Percentiles rank a stretch among this genome's conserved stretches.
Evolutionary conservation across 2,888 invertebrate genomes (phyloP).

Genomic region (Lithophane socia): DNA sequence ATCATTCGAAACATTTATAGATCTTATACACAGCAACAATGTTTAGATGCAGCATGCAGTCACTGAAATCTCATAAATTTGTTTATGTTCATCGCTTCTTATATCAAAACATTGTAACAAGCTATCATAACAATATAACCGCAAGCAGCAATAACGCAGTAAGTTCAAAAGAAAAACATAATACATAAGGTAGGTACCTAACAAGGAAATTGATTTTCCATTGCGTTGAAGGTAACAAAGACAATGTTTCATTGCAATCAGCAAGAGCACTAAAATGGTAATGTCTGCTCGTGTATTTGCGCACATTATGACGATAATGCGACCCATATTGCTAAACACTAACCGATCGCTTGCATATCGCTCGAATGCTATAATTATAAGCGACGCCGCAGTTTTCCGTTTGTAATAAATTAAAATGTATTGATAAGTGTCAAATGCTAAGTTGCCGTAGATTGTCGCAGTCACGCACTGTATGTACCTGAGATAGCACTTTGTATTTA

Average conservation of each 20-base stretch:
- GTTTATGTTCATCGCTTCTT: constrained; percentile 1
- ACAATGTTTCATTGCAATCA: constrained; percentile 64
- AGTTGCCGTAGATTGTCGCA: constrained; percentile 49
- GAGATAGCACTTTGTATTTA: constrained; percentile 7
- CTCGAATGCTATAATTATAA: constrained; percentile 68
- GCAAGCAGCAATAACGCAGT: neutral
- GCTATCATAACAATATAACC: constrained; percentile 11
- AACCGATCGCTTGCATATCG: constrained; percentile 68
- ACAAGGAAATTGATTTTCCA: constrained; percentile 63
- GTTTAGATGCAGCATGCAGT: neutral
- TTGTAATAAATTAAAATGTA: constrained; percentile 71
- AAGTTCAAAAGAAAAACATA: constrained; percentile 30
- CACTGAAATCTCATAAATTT: neutral
- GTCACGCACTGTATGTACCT: constrained; percentile 53
- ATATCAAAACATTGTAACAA: constrained; percentile 30
- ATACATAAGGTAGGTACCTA: constrained; percentile 14
- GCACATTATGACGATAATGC: constrained; percentile 78
- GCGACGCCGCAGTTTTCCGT: constrained; percentile 66
- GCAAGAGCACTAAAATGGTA: constrained; percentile 67
- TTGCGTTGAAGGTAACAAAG: constrained; percentile 53
- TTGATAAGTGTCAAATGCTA: constrained; percentile 66
- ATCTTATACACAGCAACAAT: neutral
- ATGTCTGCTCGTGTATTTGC: constrained; percentile 77
- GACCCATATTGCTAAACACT: constrained; percentile 77
- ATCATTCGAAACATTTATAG: constrained; percentile 5